Evolutionary conservation across 2,797 vertebrate species (phyloP).

Genomic region (Silurus lanzhouensis): DNA sequence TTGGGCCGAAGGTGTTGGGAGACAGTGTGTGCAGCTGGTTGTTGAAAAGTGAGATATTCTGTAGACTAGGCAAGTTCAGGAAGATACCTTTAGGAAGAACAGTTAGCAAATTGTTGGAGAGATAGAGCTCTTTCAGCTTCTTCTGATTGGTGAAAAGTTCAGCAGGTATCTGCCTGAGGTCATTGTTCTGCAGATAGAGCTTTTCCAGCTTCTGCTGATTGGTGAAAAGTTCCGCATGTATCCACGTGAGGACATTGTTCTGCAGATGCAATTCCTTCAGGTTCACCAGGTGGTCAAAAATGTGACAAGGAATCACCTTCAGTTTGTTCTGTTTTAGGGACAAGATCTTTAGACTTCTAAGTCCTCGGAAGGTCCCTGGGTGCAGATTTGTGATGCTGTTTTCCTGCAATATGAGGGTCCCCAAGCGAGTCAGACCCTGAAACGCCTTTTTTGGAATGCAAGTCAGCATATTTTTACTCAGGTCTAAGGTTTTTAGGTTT

Average conservation of each 20-base stretch:
- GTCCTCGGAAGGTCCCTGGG: conserved; percentile 74
- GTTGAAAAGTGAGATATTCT: conserved; percentile 81
- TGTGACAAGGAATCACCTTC: conserved; percentile 71
- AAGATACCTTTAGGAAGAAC: conserved; percentile 82
- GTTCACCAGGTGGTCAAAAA: conserved; percentile 78
- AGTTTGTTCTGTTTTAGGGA: conserved; percentile 84
- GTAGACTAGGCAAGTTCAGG: conserved; percentile 75
- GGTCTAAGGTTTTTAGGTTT: conserved; percentile 60
- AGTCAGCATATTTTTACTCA: conserved; percentile 66
- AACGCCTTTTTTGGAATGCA: conserved; percentile 70
- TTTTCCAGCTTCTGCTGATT: conserved; percentile 80
- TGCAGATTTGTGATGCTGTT: conserved; percentile 79
- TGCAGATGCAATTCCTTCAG: conserved; percentile 84
- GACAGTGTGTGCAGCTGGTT: conserved; percentile 81
- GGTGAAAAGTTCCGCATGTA: conserved; percentile 78
- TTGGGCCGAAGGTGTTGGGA: conserved; percentile 80
- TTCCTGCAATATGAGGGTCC: conserved; percentile 76
- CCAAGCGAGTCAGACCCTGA: conserved; percentile 72
- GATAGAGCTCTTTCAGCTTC: conserved; percentile 82
- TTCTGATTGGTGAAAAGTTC: conserved; percentile 80
- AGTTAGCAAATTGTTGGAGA: conserved; percentile 84
- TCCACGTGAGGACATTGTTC: conserved; percentile 79
- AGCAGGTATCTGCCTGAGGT: conserved; percentile 72
- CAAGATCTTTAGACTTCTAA: conserved; percentile 77
- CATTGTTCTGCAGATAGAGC: conserved; percentile 87